Evolutionary conservation across 2,113 vertebrate genomes (phyloP), one percentile per base, ranked within the genome.

Genomic region (Mugil cephalus): DNA sequence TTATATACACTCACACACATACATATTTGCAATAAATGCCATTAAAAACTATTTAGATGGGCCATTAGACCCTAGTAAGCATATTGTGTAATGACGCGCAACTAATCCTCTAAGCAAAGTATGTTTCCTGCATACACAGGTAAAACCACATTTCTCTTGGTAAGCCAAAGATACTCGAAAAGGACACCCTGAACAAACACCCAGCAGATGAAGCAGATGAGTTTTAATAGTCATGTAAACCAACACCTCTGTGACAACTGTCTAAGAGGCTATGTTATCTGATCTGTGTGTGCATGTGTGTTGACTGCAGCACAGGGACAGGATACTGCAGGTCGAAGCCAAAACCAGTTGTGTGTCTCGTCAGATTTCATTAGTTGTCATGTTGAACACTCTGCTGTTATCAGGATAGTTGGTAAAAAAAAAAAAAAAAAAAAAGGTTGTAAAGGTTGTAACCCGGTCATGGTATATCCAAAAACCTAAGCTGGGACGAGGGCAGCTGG

Each of bases 191-290:
- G n/a, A n/a, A n/a, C n/a, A n/a, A n/a, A 48, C 17, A 39, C 0
- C 3, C 4, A 56, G 34, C 48, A 14, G 53, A 30, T 30, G 58
- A 54, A 43, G 47, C 55, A 73, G 64, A 11, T 1, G 8, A 21
- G 53, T 77, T 55, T 76, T 64, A 79, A 52, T 10, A 54, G 54
- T 67, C 69, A 69, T 79, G 80, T 82, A 78, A 87, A 84, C 67
- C 77, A 52, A 85, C 55, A 85, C 84, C 77, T 77, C 38, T 68
- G 55, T 60, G 69, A 74, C 36, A 81, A 71, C 72, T 84, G 78
- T 60, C 63, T 72, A 63, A 72, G 43, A 74, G 74, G 64, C 36
- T 19, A 18, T 55, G 79, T 70, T 65, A 84, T 80, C 53, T 76
- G 78, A 88, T 79, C 63, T 24, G 13, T 70, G 40, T 30, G 34